These are phyloP conservation scores for Barbus barbus DNA, from an alignment of 2,113 vertebrate species.

Conservation along the genomic window DNA sequence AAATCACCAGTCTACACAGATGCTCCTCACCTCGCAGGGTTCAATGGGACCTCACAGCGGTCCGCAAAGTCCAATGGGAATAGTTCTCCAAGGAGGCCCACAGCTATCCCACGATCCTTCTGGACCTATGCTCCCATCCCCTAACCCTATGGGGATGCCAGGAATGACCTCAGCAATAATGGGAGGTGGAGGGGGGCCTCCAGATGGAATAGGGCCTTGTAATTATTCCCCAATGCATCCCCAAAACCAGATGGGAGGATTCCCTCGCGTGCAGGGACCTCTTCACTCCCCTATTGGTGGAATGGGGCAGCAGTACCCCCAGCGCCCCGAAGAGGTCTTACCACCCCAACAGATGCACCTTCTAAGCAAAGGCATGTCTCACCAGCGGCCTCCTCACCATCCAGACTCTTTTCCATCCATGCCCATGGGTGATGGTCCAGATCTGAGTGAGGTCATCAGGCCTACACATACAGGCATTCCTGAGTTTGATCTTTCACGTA, in stretches of 20 bases:
- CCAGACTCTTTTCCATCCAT: conserved; percentile 77
- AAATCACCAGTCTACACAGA: conserved; percentile 78
- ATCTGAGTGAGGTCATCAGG: conserved; percentile 95
- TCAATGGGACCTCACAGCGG: conserved; percentile 80
- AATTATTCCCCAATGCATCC: conserved; percentile 84
- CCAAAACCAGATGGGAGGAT: conserved; percentile 78
- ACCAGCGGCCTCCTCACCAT: conserved; percentile 68
- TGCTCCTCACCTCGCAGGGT: conserved; percentile 81
- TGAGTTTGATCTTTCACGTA: conserved; percentile 94
- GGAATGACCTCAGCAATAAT: conserved; percentile 83
- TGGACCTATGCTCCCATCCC: conserved; percentile 84
- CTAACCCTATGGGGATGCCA: conserved; percentile 87
- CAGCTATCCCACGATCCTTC: conserved; percentile 87
- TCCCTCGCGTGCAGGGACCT: conserved; percentile 78
- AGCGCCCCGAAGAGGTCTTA: conserved; percentile 81
- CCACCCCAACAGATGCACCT: conserved; percentile 84
- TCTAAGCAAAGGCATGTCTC: conserved; percentile 81
- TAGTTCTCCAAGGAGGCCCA: conserved; percentile 85
- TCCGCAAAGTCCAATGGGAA: conserved; percentile 89
- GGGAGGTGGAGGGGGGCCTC: conserved; percentile 75
- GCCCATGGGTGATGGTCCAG: conserved; percentile 84
- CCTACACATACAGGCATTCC: conserved; percentile 91
- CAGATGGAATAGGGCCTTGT: conserved; percentile 82
- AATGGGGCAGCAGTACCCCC: conserved; percentile 77
- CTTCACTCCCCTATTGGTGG: conserved; percentile 73